Evolutionary conservation across 2,113 vertebrate species (phyloP).

Genomic region (Ctenomys sociabilis): DNA sequence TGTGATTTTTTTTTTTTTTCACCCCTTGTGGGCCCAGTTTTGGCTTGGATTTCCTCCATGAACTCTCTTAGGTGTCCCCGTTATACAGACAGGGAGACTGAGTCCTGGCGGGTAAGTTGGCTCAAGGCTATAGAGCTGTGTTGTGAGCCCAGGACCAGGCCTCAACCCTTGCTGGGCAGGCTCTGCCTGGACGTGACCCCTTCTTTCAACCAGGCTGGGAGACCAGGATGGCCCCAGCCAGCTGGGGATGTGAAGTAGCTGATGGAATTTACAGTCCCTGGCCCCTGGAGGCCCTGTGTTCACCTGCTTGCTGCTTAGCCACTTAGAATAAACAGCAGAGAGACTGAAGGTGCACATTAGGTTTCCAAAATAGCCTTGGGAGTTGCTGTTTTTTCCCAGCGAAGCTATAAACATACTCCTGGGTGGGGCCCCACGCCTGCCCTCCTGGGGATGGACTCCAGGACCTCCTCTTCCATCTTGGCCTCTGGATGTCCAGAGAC

Average conservation of each 20-base stretch:
- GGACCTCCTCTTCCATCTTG: background rate
- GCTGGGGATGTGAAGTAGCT: background rate
- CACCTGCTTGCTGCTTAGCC: background rate
- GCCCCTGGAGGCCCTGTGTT: background rate
- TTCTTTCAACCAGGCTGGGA: background rate
- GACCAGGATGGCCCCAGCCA: background rate
- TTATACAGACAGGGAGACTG: background rate
- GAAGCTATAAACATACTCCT: slow-evolving; percentile 68
- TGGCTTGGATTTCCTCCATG: background rate
- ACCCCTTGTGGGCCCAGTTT: background rate
- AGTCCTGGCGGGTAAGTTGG: background rate
- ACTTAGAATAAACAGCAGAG: slow-evolving; percentile 62
- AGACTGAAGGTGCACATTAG: slow-evolving; percentile 74
- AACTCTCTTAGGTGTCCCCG: background rate
- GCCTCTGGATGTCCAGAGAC: background rate
- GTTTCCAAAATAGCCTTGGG: slow-evolving; percentile 75
- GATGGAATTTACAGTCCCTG: background rate
- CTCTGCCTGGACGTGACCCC: background rate
- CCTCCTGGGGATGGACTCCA: background rate
- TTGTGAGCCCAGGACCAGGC: background rate
- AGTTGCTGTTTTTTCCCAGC: slow-evolving; percentile 56
- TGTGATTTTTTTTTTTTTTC: too few species aligned
- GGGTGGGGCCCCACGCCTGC: slow-evolving; percentile 49
- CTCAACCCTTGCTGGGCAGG: background rate
- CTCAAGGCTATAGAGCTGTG: background rate